These are phyloP conservation scores for Drosophila dunni DNA, from an alignment of 1,140 invertebrate genomes.

Conservation along the genomic window DNA sequence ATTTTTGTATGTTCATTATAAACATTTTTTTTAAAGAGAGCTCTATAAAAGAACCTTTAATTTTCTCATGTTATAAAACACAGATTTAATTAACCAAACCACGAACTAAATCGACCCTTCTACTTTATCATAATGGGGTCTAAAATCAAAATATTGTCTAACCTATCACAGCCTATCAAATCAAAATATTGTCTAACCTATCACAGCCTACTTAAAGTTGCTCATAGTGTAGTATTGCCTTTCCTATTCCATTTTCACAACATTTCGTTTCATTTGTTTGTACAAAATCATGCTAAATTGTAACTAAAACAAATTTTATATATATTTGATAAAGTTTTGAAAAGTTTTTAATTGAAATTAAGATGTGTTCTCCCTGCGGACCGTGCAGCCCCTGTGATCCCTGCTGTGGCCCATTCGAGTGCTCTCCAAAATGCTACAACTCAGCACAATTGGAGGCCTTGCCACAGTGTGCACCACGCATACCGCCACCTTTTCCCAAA, in stretches of 20 bases:
- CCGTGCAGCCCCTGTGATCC: constrained; percentile 3
- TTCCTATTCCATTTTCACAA: not conserved
- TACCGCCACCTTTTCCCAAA: not conserved
- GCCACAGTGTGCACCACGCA: not conserved
- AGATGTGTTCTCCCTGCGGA: not conserved
- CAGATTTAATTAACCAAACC: too few species aligned
- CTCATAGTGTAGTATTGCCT: too few species aligned
- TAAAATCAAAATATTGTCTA: not conserved
- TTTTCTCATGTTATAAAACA: too few species aligned
- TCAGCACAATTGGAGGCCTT: not conserved
- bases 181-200: not conserved
- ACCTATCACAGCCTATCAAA: not conserved
- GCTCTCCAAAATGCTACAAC: not conserved
- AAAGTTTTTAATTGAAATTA: constrained; percentile 2
- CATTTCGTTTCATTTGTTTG: constrained; percentile 1
- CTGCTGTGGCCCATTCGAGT: not conserved
- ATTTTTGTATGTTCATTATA: too few species aligned
- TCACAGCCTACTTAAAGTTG: not conserved
- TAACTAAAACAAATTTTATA: not conserved
- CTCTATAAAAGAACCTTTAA: too few species aligned
- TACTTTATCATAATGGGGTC: too few species aligned
- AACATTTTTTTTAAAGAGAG: too few species aligned
- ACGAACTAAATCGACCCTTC: too few species aligned
- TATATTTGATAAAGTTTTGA: not conserved
- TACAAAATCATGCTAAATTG: constrained; percentile 4